A percentile compares a stretch with the other conserved stretches of the same genome.
Conservation (phyloP, 2,888 invertebrate species). For the Drosophila suboccidentalis region DNA sequence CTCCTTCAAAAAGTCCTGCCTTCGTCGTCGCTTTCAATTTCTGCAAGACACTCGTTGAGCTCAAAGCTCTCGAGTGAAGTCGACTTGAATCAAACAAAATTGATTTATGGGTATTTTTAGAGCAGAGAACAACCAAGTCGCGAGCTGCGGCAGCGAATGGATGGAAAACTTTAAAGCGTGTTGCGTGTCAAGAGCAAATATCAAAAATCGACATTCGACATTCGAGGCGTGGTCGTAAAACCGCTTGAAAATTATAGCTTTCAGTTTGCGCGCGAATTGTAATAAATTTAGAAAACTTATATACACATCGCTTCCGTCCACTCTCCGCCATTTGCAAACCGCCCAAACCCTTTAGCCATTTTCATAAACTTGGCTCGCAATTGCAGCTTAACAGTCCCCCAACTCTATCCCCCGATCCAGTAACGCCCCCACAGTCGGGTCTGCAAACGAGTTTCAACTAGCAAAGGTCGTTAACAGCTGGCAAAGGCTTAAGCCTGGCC, state of each 20-base stretch:
- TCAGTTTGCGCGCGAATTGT: slow-evolving; percentile 78
- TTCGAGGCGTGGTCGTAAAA: slow-evolving; percentile 76
- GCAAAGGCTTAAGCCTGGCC: slow-evolving; percentile 66
- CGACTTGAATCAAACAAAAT: slow-evolving; percentile 70
- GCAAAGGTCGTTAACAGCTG: slow-evolving; percentile 79
- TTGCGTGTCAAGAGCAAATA: slow-evolving; percentile 80
- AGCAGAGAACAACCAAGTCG: slow-evolving; percentile 41
- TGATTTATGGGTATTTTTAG: slow-evolving; percentile 80
- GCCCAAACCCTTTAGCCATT: slow-evolving; percentile 33
- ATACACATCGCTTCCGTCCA: slow-evolving; percentile 58
- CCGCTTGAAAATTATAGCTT: slow-evolving; percentile 80
- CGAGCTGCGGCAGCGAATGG: not conserved
- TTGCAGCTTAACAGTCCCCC: slow-evolving; percentile 58
- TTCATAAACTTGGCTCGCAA: slow-evolving; percentile 71
- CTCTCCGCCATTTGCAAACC: not conserved
- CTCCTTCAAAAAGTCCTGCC: slow-evolving; percentile 7
- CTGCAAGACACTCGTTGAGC: slow-evolving; percentile 62
- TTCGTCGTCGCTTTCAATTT: slow-evolving; percentile 64
- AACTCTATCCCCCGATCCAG: not conserved
- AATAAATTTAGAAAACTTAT: slow-evolving; percentile 79
- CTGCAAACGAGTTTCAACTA: slow-evolving; percentile 64
- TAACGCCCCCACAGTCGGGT: slow-evolving; percentile 35
- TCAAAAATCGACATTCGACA: slow-evolving; percentile 79
- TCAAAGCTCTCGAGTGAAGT: slow-evolving; percentile 25
- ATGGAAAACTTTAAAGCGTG: slow-evolving; percentile 71